phyloP scores from a whole-genome alignment of 1,140 invertebrate species.

The Meteorus sp. region DNA sequence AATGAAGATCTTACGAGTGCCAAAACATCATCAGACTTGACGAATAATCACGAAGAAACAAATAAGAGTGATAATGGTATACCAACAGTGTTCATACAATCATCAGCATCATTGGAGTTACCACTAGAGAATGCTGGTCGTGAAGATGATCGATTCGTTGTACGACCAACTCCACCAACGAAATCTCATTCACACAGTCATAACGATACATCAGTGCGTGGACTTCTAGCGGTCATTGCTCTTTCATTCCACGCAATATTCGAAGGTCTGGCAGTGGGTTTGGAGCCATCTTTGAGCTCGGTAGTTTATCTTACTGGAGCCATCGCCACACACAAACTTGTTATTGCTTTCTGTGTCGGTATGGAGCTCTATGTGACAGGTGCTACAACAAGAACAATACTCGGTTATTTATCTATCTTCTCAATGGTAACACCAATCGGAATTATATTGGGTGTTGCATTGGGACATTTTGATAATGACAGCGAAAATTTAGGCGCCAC shows the following conservation, averaged over 20 bases:
- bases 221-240: conserved; percentile 71
- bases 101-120: conserved; percentile 30
- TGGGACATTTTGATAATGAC: conserved; percentile 53
- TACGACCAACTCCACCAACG: background rate
- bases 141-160: conserved; percentile 15
- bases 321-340: conserved; percentile 75
- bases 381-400: conserved; percentile 61
- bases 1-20: conserved; percentile 20
- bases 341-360: conserved; percentile 72
- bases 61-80: conserved; percentile 23
- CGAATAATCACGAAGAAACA: conserved; percentile 7
- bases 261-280: conserved; percentile 79
- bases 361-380: conserved; percentile 70
- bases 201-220: conserved; percentile 60
- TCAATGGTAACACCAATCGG: conserved; percentile 74
- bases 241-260: conserved; percentile 81
- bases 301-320: conserved; percentile 72
- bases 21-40: background rate
- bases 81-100: conserved; percentile 43
- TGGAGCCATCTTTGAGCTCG: conserved; percentile 66
- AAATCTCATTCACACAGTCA: background rate
- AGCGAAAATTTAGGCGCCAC: conserved; percentile 53
- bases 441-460: conserved; percentile 64
- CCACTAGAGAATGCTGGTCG: conserved; percentile 22
- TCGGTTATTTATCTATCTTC: conserved; percentile 64